These are phyloP conservation scores for Nasonia giraulti DNA, from an alignment of 1,140 invertebrate species.

Conservation along the genomic window DNA sequence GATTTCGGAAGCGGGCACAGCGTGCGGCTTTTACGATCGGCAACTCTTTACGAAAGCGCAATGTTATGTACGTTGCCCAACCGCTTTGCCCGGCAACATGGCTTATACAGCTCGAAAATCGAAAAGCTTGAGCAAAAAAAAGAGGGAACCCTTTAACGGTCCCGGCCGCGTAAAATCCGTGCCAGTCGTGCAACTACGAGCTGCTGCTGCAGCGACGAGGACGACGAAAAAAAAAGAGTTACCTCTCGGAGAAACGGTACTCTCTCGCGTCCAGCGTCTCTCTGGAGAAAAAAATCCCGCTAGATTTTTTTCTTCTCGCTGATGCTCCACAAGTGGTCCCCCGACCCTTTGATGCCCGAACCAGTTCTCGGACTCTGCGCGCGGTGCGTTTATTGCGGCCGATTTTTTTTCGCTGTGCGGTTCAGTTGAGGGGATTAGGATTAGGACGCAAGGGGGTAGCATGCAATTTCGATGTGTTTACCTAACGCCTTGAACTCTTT, in stretches of 20 bases:
- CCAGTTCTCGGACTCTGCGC: background rate
- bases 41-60: conserved; percentile 35
- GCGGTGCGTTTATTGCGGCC: background rate
- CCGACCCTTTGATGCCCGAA: conserved; percentile 30
- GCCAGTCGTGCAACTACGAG: conserved; percentile 61
- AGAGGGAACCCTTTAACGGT: conserved; percentile 52
- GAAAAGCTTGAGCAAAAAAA: background rate
- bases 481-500: background rate
- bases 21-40: conserved; percentile 28
- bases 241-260: conserved; percentile 25
- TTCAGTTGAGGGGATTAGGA: background rate
- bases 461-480: conserved; percentile 13
- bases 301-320: conserved; percentile 9
- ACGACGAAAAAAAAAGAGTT: background rate
- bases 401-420: no score
- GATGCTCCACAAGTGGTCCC: background rate
- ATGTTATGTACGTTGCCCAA: conserved; percentile 13
- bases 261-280: background rate
- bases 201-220: conserved; percentile 22
- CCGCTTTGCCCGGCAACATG: background rate
- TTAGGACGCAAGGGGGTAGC: background rate
- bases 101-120: no score
- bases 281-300: conserved; percentile 27
- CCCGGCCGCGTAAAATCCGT: conserved; percentile 54
- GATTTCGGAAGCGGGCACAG: conserved; percentile 44